phyloP scores from a whole-genome alignment of 2,888 invertebrate species.

The Clitarchus hookeri region DNA sequence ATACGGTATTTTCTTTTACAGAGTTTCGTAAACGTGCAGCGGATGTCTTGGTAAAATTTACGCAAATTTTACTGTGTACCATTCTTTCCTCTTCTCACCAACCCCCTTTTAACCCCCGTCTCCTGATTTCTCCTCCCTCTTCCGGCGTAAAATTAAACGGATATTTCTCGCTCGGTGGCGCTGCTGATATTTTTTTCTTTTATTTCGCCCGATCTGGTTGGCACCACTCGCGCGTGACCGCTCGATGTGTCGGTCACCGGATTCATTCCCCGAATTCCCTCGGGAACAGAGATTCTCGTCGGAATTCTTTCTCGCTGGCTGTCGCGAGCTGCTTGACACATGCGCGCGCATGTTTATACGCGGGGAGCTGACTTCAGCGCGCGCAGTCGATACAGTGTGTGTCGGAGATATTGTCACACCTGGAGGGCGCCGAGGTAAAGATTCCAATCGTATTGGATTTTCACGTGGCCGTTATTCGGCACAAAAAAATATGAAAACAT shows the following conservation, averaged over 20 bases:
- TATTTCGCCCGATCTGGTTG: not conserved
- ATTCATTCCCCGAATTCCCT: not conserved
- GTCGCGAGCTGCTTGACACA: not conserved
- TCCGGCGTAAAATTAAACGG: not conserved
- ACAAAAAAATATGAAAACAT: too few relatives aligned
- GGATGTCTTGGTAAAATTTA: too few relatives aligned
- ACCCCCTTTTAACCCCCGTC: not conserved
- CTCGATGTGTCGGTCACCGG: not conserved
- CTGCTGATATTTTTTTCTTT: not conserved
- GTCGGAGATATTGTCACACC: not conserved
- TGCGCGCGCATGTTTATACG: not conserved
- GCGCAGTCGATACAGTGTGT: not conserved
- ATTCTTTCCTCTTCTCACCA: not conserved
- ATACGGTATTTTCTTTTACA: too few relatives aligned
- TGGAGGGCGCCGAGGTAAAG: too few relatives aligned
- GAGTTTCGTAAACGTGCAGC: too few relatives aligned
- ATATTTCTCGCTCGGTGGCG: not conserved
- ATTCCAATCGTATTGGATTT: too few relatives aligned
- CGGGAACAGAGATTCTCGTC: not conserved
- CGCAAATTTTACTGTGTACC: not conserved
- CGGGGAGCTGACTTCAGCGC: not conserved
- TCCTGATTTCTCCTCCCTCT: too few relatives aligned
- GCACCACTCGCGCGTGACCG: not conserved
- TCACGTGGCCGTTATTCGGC: too few relatives aligned
- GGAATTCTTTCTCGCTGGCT: not conserved